Base-by-base conservation (phyloP, 1,140 invertebrate species). In the Euwallacea fornicatus region DNA sequence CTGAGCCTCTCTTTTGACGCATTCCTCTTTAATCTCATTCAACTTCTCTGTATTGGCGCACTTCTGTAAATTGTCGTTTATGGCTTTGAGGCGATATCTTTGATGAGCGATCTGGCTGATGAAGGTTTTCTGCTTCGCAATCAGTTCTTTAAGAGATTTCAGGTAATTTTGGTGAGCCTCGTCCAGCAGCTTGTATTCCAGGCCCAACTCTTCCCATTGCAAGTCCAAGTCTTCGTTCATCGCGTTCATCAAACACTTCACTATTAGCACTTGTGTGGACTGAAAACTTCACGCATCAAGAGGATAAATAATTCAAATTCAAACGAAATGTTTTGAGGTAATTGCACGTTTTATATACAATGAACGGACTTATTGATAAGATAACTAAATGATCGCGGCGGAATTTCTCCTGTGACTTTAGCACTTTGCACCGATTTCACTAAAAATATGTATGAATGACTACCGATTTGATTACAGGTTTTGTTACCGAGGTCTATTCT, bases 21-120 rank as follows among this genome's bases (percentile, higher is more conserved):
- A 88, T 75, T 92, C 88, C 76, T 91, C 90, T 62, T 89, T 85
- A 33, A 94, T 76, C 71, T 84, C 83, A 11, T 80, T 80, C 46
- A 86, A 71, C 69, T 83, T 84, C 75, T 85, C 83, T 66, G 84
- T 84, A 50, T 78, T 76, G 13, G 74, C 66, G 13, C 76, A 77
- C 71, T 82, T 81, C 68, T 81, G 84, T 66, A 96, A 78, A 13
- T 89, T 88, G 78, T 88, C 87, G 55, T 83, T 84, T 76, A 97
- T 94, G 76, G 91, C 86, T 69, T 88, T 87, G 82, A 96, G 88
- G 55, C 94, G 86, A 83, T 97, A 96, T 70, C 89, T 88, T 80
- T 97, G 94, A 83, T 97, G 95, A 71, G 86, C 87, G 70, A 97
- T 88, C 78, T 92, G 91, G 79, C 91, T 91, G 59, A 93, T 83